phyloP scores from a whole-genome alignment of 2,797 vertebrate genomes.

The Pelochelys cantorii region DNA sequence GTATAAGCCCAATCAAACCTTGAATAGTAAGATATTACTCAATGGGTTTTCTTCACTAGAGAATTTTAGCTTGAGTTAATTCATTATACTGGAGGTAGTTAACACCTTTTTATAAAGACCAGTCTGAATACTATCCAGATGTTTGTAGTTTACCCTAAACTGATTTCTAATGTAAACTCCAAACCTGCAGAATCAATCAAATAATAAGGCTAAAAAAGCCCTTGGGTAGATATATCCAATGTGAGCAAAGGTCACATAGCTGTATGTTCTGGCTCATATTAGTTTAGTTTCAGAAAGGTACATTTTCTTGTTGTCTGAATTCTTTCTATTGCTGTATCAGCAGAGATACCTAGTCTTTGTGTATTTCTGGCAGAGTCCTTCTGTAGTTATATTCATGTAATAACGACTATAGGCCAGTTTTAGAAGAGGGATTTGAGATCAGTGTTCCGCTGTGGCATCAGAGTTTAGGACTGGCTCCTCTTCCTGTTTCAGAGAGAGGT shows the following conservation, averaged over 20 bases:
- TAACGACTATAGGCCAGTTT: slow-evolving; percentile 51
- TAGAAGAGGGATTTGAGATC: slow-evolving; percentile 55
- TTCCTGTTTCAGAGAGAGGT: not conserved
- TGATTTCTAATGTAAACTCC: slow-evolving; percentile 44
- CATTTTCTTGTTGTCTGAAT: slow-evolving; percentile 66
- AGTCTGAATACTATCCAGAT: not conserved
- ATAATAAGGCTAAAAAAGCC: slow-evolving; percentile 70
- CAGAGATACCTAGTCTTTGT: slow-evolving; percentile 56
- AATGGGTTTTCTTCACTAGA: not conserved
- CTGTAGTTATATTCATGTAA: slow-evolving; percentile 40
- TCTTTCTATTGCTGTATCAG: slow-evolving; percentile 69
- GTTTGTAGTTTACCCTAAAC: not conserved
- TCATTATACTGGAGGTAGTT: too few species aligned
- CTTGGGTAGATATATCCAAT: slow-evolving; percentile 48
- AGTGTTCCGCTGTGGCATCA: rapidly evolving
- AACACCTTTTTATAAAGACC: not conserved
- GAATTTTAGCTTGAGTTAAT: too few species aligned
- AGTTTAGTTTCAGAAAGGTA: slow-evolving; percentile 64
- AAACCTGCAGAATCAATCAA: slow-evolving; percentile 68
- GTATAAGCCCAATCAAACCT: not conserved
- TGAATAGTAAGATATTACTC: rapidly evolving
- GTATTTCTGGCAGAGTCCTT: slow-evolving; percentile 13
- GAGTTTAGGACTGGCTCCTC: not conserved
- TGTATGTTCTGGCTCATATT: slow-evolving; percentile 57
- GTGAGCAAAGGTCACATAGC: slow-evolving; percentile 39